A percentile compares a stretch with the other conserved stretches of the same genome.
Evolutionary conservation across 2,888 invertebrate genomes (phyloP).

Genomic region (Phragmatobia fuliginosa): DNA sequence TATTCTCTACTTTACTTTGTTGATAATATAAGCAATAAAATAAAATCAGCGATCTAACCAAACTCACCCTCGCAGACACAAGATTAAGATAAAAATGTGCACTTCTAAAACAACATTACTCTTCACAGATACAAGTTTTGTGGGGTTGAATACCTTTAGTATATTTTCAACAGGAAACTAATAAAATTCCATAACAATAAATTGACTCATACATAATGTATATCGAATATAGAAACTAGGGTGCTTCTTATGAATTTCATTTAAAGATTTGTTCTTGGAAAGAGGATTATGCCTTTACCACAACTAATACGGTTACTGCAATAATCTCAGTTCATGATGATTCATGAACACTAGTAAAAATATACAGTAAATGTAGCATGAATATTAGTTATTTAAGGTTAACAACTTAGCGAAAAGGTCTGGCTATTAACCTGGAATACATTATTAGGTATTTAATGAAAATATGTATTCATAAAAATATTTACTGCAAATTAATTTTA

Average conservation of each 20-base stretch:
- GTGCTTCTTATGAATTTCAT: slow-evolving; percentile 36
- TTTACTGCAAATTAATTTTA: not conserved
- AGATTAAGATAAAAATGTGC: not conserved
- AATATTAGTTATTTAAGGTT: not conserved
- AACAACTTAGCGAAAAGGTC: not conserved
- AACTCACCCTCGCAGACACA: not conserved
- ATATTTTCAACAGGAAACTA: slow-evolving; percentile 21
- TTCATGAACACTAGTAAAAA: slow-evolving; percentile 8
- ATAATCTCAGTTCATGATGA: slow-evolving; percentile 16
- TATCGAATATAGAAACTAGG: slow-evolving; percentile 18
- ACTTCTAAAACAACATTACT: not conserved
- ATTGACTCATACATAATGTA: slow-evolving; percentile 32
- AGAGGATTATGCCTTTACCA: slow-evolving; percentile 33
- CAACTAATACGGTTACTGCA: slow-evolving; percentile 52
- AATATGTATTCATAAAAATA: not conserved
- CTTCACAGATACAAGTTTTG: slow-evolving; percentile 18
- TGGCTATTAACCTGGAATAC: not conserved
- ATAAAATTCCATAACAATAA: slow-evolving; percentile 34
- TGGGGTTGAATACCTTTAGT: not conserved
- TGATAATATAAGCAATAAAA: no score
- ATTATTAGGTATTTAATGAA: not conserved
- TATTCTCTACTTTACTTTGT: no score
- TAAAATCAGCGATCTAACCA: not conserved
- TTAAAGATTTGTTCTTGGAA: slow-evolving; percentile 41
- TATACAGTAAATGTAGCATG: not conserved